These are phyloP conservation scores for Capromys pilorides DNA, from an alignment of 2,797 vertebrate genomes.

Conservation along the genomic window DNA sequence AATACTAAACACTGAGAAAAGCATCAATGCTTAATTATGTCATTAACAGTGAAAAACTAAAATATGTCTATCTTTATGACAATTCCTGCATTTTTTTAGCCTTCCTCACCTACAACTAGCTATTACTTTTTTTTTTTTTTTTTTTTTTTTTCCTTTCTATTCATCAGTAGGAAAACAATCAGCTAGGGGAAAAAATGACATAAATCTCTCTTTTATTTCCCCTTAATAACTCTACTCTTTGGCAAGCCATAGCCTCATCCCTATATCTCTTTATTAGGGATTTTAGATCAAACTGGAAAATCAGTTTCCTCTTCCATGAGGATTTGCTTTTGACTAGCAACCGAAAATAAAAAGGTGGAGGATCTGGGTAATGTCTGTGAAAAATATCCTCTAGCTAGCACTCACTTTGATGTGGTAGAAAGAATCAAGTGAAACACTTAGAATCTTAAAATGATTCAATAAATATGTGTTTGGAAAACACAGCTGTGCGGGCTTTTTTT, in stretches of 20 bases:
- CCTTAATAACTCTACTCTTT: neutral
- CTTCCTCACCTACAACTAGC: neutral
- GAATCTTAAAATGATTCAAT: neutral
- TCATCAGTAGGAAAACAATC: conserved; percentile 8
- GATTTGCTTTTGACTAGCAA: neutral
- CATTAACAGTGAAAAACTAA: neutral
- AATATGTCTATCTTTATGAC: neutral
- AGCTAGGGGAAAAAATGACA: neutral
- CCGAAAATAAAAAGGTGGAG: neutral
- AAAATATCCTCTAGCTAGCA: conserved; percentile 1
- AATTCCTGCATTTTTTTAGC: neutral
- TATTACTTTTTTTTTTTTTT: neutral
- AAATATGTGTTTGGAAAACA: conserved; percentile 47
- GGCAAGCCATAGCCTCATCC: neutral
- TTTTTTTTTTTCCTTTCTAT: neutral
- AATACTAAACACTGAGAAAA: neutral
- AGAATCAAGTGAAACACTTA: neutral
- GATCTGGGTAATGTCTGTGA: neutral
- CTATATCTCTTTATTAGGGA: neutral
- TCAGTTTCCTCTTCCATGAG: neutral
- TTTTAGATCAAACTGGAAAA: neutral
- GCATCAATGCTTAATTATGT: neutral
- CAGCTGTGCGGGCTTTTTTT: neutral
- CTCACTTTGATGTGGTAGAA: neutral
- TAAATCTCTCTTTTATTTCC: neutral